Evolutionary conservation across 2,888 invertebrate genomes (phyloP), one percentile per base, ranked within the genome.

Genomic region (Nephrocerus scutellatus): DNA sequence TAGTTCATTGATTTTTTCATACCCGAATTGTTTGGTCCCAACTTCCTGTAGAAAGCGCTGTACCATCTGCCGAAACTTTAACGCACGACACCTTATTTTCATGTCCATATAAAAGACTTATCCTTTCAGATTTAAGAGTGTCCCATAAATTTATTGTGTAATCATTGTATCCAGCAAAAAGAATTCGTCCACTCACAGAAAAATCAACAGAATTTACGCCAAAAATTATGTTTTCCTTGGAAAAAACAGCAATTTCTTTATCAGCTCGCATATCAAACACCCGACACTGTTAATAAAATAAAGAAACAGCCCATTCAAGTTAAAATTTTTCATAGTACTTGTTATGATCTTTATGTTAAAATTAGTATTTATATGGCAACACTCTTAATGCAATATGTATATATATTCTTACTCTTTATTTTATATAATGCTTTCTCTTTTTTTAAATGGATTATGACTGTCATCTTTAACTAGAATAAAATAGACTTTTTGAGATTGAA

Each of bases 141-240:
- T 98, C 98, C 98, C 98, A 98, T 22, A 95, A 87, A 70, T 95
- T 92, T 36, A 97, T 91, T 22, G 95, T 96, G 71, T 97, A 95
- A 72, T 98, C 98, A 67, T 93, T 91, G 73, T 98, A 97, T 41
- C 96, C 98, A 54, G 96, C 95, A 73, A 98, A 97, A 54, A 98
- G 72, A 48, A 98, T 74, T 13, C 98, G 85, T 15, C 91, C 91
- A 68, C 93, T 93, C 30, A 93, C 82, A 44, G 95, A 95, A 69
- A 98, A 91, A 70, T 98, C 98, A 26, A 98, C 95, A 1, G 93
- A 89, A 70, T 95, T 97, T 8, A 92, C 90, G 10, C 95, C 96
- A 74, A 98, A 98, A 59, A 98, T 85, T 52, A 97, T 87, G 68
- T 92, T 92, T 63, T 96, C 95, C 72, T 95, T 96, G 53, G 84